Base-by-base conservation (phyloP, 2,797 vertebrate species). In the Botia kubotai region DNA sequence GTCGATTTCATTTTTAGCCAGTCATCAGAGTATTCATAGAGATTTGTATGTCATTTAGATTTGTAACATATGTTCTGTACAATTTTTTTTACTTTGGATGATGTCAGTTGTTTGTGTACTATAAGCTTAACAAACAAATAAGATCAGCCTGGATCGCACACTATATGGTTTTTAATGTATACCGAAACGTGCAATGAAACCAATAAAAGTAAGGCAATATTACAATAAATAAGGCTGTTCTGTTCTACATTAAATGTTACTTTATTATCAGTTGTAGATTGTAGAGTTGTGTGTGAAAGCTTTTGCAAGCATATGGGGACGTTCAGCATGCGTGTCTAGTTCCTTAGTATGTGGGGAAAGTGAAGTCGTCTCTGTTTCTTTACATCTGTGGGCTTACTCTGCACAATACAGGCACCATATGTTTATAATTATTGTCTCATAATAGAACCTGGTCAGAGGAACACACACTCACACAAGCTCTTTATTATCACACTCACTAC, bases 401-500 rank as follows among this genome's bases (percentile, higher is more conserved):
- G 94, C 74, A 91, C 91, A 89, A 91, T 89, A 86, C 88, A 92
- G 92, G 92, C 91, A 90, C 95, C 96, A 95, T 96, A 96, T 96
- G 96, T 93, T 95, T 96, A 97, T 96, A 96, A 97, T 97, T 95
- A 96, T 26, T 16, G 60, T 63, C 60, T 93, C 93, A 89, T 95
- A 95, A 96, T 93, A 94, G 94, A 96, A 95, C 95, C 95, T 95
- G 95, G 94, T 95, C 90, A 82, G 89, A 89, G 89, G 90, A 90
- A 93, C 92, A 78, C 80, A 90, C 91, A 90, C 90, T 91, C 93
- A 94, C 87, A 92, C 90, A 90, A 93, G 91, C 89, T 90, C 92
- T 94, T 94, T 94, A 94, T 93, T 93, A 92, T 87, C 68, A 76
- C 73, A 43, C 63, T 71, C 70, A 52, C 50, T n/a, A 48, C 77